Conservation (phyloP, 1,140 invertebrate genomes). For the Samia ricini region DNA sequence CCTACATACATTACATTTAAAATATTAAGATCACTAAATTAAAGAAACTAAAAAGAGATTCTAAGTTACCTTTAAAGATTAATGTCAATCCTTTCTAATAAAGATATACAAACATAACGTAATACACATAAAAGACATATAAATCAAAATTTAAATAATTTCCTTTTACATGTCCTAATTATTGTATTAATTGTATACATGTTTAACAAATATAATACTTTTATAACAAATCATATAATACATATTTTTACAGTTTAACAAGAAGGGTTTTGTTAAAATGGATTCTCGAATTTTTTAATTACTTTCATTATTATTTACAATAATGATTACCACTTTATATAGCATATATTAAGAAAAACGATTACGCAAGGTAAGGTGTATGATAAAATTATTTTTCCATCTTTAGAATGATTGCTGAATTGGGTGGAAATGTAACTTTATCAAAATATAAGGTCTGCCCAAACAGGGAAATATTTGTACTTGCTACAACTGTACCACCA, state of each 20-base stretch:
- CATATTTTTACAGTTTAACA: no score
- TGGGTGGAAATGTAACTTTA: conserved; percentile 79
- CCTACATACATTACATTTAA: no score
- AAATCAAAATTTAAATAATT: not conserved
- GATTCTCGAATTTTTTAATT: no score
- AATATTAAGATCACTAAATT: not conserved
- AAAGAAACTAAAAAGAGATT: not conserved
- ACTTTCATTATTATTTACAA: no score
- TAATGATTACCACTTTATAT: not conserved
- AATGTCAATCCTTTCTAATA: not conserved
- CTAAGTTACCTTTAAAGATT: not conserved
- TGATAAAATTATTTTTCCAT: conserved; percentile 80
- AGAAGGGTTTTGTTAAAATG: no score
- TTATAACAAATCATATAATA: no score
- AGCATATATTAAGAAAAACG: conserved; percentile 4
- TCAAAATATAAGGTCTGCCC: conserved; percentile 83
- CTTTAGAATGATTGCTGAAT: conserved; percentile 82
- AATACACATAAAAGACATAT: not conserved
- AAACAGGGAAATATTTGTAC: conserved; percentile 77
- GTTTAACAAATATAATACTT: no score
- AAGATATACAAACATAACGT: not conserved
- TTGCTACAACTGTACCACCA: conserved; percentile 84
- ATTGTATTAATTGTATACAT: no score
- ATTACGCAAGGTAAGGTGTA: not conserved
- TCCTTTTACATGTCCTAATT: no score